phyloP scores from a whole-genome alignment of 2,888 invertebrate genomes.

The Tetranychus piercei region DNA sequence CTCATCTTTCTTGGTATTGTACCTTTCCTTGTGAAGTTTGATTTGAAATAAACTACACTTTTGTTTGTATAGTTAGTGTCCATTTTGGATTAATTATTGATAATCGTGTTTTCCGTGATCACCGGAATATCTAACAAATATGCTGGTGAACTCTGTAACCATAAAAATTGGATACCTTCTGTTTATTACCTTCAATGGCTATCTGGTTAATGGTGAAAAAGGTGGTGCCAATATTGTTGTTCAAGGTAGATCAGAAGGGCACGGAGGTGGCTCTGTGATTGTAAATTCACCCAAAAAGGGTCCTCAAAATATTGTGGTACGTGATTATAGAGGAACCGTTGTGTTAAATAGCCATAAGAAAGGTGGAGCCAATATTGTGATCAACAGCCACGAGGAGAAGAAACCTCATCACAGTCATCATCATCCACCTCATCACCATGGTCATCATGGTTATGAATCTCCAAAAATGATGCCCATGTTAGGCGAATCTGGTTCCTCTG shows the following conservation, averaged over 20 bases:
- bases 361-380: slow-evolving; percentile 5
- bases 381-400: not conserved
- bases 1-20: too few species aligned
- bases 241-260: not conserved
- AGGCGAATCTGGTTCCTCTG: not conserved
- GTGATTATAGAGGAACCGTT: slow-evolving; percentile 2
- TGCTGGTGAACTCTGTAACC: not conserved
- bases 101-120: too few species aligned
- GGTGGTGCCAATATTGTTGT: slow-evolving; percentile 5
- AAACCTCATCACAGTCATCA: not conserved
- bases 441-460: not conserved
- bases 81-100: too few species aligned
- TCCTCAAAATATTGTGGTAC: slow-evolving; percentile 4
- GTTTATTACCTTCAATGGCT: not conserved
- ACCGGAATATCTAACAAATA: not conserved
- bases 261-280: slow-evolving; percentile 1
- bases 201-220: not conserved
- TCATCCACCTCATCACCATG: not conserved
- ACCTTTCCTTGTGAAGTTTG: too few species aligned
- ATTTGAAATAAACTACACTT: too few species aligned
- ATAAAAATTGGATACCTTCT: not conserved
- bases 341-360: not conserved
- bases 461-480: slow-evolving; percentile 8
- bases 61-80: too few species aligned
- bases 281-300: slow-evolving; percentile 4